phyloP scores from a whole-genome alignment of 2,113 vertebrate genomes.

The Amphiprion ocellaris region DNA sequence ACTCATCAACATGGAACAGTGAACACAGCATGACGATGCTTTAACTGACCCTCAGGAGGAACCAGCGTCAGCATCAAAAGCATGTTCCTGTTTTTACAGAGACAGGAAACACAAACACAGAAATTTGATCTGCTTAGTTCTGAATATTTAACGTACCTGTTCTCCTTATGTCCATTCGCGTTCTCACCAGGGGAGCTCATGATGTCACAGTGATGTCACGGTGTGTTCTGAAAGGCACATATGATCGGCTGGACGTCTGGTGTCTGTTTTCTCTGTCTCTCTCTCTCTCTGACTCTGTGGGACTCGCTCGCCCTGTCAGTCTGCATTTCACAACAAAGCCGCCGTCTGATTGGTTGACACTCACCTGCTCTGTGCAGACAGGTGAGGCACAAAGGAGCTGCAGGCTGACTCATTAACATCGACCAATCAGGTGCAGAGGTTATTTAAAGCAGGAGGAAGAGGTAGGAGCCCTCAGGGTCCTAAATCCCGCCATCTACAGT shows the following conservation, averaged over 20 bases:
- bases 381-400: slow-evolving; percentile 33
- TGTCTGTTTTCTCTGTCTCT: not conserved
- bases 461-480: slow-evolving; percentile 33
- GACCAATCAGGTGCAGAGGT: slow-evolving; percentile 47
- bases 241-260: slow-evolving; percentile 21
- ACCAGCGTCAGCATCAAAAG: not conserved
- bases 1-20: not conserved
- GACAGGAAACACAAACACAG: slow-evolving; percentile 39
- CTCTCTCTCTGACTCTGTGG: slow-evolving; percentile 34
- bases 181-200: slow-evolving; percentile 60
- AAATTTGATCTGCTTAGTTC: not conserved
- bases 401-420: slow-evolving; percentile 22
- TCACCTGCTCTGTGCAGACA: slow-evolving; percentile 58
- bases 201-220: slow-evolving; percentile 72
- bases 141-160: slow-evolving; percentile 50
- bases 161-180: slow-evolving; percentile 18
- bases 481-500: not conserved
- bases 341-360: slow-evolving; percentile 58
- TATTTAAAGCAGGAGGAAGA: slow-evolving; percentile 18
- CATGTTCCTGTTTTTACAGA: slow-evolving; percentile 40
- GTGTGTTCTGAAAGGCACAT: slow-evolving; percentile 50
- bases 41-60: slow-evolving; percentile 27
- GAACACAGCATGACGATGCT: not conserved
- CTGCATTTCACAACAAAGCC: slow-evolving; percentile 69
- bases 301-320: slow-evolving; percentile 58